Conservation (phyloP, 2,797 vertebrate genomes). For the Lepilemur ruficaudatus region DNA sequence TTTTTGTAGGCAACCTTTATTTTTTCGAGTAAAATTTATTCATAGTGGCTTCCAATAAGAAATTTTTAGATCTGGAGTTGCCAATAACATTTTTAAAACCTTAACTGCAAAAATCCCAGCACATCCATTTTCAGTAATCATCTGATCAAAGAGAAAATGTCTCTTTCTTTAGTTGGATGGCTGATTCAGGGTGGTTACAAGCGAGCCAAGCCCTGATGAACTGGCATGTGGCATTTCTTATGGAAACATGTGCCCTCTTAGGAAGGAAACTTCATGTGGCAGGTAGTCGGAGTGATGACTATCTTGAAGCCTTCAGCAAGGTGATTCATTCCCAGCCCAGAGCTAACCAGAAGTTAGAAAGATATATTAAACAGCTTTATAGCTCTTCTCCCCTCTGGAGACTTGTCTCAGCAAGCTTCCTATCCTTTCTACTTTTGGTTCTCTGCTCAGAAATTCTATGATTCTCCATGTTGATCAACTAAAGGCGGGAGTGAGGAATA, state of each 20-base stretch:
- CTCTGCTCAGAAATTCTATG: background rate
- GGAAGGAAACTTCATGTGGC: background rate
- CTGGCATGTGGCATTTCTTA: background rate
- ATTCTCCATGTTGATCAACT: background rate
- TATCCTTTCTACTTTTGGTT: background rate
- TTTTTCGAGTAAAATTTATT: background rate
- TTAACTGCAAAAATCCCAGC: background rate
- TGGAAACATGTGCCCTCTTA: background rate
- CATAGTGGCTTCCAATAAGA: background rate
- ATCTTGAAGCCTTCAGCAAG: background rate
- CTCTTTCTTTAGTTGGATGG: background rate
- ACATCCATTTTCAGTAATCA: background rate
- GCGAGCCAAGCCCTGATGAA: background rate
- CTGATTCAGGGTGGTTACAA: background rate
- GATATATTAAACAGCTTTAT: background rate
- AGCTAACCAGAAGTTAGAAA: background rate
- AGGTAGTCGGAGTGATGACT: background rate
- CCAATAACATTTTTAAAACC: background rate
- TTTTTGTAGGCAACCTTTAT: background rate
- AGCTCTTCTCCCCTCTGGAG: background rate
- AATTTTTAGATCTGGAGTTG: background rate
- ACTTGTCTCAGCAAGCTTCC: background rate
- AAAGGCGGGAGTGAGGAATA: background rate
- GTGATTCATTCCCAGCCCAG: background rate
- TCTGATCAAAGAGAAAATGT: background rate